Evolutionary conservation across 1,140 invertebrate genomes (phyloP), one percentile per base, ranked within the genome.

Genomic region (Aculops lycopersici): DNA sequence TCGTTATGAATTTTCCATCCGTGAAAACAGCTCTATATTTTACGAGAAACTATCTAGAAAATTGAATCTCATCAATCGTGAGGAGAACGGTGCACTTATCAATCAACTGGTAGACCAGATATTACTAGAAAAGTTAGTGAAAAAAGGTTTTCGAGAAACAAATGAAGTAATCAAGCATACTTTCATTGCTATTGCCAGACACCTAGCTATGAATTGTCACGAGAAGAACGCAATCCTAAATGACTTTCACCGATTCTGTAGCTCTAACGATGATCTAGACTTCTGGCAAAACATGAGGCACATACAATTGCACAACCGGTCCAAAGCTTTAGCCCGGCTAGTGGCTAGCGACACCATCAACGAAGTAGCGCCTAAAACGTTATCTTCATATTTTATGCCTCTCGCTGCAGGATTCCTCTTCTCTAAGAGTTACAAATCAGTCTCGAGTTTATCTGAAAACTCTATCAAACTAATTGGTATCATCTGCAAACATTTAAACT

Each of bases 281-380:
- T 86, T 92, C 59, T 94, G 86, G 52, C 75, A 84, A 48, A 92
- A 88, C 51, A 71, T 84, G 47, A 65, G 68, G 21, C 84, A 94
- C 60, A 61, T 66, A 38, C 64, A 66, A 55, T 58, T 71, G 14
- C 75, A 84, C 51, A 64, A 79, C 47, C 69, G 73, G 52, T 68
- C 71, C 1, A 64, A 74, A 49, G 80, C 78, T 0, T 51, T 88
- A 17, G 52, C 69, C 4, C 73, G 56, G 20, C 52, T 63, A 40
- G 47, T 49, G n/a, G 48, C 49, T 17, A 35, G 40, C 35, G 65
- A 64, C 21, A 51, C 67, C 20, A 53, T 52, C 0, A 64, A 64
- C 47, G 51, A 58, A 24, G 65, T 72, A 0, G 67, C 67, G 43
- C 56, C 66, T 1, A 66, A 68, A 48, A 74, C 72, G 1, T 51